phyloP scores from a whole-genome alignment of 2,797 vertebrate genomes.

The Poecilia wingei region DNA sequence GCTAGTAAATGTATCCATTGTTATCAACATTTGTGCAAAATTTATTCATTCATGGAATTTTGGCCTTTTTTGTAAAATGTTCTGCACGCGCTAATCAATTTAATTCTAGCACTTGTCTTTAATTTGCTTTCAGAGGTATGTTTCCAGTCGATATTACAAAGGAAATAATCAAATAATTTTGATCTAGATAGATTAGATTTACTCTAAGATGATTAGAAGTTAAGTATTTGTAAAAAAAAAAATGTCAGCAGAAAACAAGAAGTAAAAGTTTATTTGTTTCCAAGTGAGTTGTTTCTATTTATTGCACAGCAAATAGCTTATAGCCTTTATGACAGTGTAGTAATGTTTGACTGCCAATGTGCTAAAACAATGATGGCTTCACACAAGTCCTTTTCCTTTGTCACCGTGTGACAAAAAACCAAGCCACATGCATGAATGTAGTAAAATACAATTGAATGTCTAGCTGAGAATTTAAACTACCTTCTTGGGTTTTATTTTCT shows the following conservation, averaged over 20 bases:
- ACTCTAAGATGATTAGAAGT: background rate
- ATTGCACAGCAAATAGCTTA: background rate
- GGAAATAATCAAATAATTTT: background rate
- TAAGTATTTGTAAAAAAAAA: background rate
- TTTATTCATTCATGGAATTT: background rate
- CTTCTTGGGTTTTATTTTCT: conserved; percentile 42
- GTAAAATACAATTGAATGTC: conserved; percentile 30
- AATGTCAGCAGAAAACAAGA: background rate
- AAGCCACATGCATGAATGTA: conserved; percentile 25
- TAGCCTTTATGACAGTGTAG: background rate
- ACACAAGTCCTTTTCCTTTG: conserved; percentile 30
- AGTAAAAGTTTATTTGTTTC: background rate
- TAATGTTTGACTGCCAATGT: conserved; percentile 6
- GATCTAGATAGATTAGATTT: background rate
- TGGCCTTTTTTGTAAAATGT: background rate
- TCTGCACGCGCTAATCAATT: background rate
- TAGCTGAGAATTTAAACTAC: conserved; percentile 40
- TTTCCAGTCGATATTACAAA: background rate
- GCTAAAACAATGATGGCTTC: conserved; percentile 20
- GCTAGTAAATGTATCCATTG: background rate
- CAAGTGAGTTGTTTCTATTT: background rate
- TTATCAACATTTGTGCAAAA: background rate
- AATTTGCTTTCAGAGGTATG: background rate
- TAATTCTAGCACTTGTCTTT: background rate
- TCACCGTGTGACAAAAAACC: conserved; percentile 6